These are phyloP conservation scores for Momotus momota DNA, from an alignment of 2,797 vertebrate species.

Conservation along the genomic window DNA sequence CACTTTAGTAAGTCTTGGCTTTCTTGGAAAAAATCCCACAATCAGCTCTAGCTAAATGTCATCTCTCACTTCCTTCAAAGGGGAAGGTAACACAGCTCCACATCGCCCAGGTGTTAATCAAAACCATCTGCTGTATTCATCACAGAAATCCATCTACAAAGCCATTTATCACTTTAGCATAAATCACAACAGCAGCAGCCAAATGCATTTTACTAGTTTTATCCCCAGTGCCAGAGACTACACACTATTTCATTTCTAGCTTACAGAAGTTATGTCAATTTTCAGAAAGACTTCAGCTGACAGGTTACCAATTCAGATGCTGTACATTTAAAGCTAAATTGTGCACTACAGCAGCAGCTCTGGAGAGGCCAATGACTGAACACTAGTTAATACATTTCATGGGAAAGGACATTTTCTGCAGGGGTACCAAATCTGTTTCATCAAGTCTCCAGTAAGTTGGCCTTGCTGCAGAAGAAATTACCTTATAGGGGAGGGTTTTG, in stretches of 20 bases:
- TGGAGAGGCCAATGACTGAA: neutral
- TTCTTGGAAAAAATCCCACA: neutral
- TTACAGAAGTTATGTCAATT: neutral
- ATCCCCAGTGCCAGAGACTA: neutral
- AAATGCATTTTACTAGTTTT: neutral
- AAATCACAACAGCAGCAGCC: neutral
- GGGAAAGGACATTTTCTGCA: neutral
- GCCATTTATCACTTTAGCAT: neutral
- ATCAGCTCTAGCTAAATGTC: neutral
- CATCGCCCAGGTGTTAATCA: neutral
- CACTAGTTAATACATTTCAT: neutral
- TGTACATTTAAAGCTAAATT: neutral
- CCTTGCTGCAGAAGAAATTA: neutral
- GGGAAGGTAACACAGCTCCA: neutral
- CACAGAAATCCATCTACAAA: slow-evolving; percentile 4
- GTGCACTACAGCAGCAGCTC: neutral
- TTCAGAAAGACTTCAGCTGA: neutral
- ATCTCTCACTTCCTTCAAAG: neutral
- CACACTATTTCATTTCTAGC: neutral
- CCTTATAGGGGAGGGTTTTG: neutral
- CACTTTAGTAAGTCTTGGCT: neutral
- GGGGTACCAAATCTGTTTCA: neutral
- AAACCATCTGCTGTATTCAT: neutral
- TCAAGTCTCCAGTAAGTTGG: neutral
- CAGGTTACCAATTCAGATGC: neutral